A percentile compares a stretch with the other conserved stretches of the same genome.
These are phyloP conservation scores for Phengaris arion DNA, from an alignment of 2,888 invertebrate genomes.

Conservation along the genomic window DNA sequence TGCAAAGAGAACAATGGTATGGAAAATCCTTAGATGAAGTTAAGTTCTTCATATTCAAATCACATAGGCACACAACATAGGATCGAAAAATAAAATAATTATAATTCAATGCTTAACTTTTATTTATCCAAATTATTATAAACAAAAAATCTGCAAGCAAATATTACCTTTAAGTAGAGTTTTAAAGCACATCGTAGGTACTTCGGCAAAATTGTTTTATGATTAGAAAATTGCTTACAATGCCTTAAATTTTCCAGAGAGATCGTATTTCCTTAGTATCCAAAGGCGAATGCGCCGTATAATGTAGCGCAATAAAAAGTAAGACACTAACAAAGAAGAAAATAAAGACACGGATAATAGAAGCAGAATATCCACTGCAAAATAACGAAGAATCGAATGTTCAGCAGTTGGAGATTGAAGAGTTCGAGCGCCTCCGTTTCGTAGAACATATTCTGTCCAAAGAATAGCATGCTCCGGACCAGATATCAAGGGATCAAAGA, in stretches of 20 bases:
- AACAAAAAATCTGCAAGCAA: too few species aligned
- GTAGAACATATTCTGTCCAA: constrained; percentile 78
- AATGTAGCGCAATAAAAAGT: constrained; percentile 45
- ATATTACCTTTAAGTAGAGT: too few species aligned
- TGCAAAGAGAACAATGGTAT: too few species aligned
- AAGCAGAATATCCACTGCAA: constrained; percentile 57
- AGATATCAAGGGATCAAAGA: constrained; percentile 57
- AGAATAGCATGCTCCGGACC: constrained; percentile 72
- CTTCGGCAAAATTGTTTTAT: not conserved
- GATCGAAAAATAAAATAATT: too few species aligned
- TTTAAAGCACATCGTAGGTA: not conserved
- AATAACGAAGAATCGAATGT: constrained; percentile 58
- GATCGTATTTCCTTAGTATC: constrained; percentile 41
- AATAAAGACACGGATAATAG: constrained; percentile 43
- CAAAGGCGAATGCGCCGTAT: constrained; percentile 48
- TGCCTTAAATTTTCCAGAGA: constrained; percentile 62
- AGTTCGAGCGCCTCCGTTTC: constrained; percentile 65
- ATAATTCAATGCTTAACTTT: too few species aligned
- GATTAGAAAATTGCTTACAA: constrained; percentile 44
- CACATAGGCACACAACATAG: too few species aligned
- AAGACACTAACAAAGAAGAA: constrained; percentile 43
- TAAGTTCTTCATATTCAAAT: too few species aligned
- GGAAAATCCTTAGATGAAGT: too few species aligned
- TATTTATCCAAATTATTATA: too few species aligned
- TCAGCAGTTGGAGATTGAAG: constrained; percentile 66